Percentiles rank a stretch among this genome's conserved stretches.
Evolutionary conservation across 2,797 vertebrate species (phyloP).

Genomic region (Sebastiscus albofasciatus): DNA sequence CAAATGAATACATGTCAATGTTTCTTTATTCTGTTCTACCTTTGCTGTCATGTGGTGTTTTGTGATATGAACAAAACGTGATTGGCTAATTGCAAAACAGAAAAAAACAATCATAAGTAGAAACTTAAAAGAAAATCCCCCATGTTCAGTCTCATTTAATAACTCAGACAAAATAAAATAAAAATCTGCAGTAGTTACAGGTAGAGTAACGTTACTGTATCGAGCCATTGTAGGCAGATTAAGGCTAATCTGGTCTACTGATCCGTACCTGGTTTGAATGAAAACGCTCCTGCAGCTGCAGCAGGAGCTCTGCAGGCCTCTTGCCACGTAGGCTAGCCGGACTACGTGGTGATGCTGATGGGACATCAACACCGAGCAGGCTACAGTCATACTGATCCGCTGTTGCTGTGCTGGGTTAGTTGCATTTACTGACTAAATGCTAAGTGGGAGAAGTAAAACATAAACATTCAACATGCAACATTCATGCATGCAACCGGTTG

Average conservation of each 20-base stretch:
- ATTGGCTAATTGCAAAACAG: neutral
- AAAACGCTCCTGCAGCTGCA: slow-evolving; percentile 20
- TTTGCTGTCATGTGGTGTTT: neutral
- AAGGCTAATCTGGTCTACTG: neutral
- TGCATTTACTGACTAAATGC: neutral
- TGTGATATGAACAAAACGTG: neutral
- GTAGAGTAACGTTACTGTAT: neutral
- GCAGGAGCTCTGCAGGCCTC: slow-evolving; percentile 37
- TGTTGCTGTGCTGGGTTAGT: slow-evolving; percentile 8
- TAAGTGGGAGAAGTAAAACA: neutral
- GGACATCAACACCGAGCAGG: slow-evolving; percentile 11
- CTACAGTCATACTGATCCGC: neutral
- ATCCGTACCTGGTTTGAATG: slow-evolving; percentile 35
- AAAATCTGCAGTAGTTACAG: neutral
- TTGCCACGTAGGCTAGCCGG: slow-evolving; percentile 69
- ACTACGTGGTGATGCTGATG: neutral
- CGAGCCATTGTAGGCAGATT: neutral
- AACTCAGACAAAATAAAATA: neutral
- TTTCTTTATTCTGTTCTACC: neutral
- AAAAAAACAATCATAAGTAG: neutral
- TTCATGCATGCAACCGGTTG: slow-evolving; percentile 1
- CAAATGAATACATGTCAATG: neutral
- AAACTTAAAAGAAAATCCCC: neutral
- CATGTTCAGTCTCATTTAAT: neutral
- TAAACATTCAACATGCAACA: slow-evolving; percentile 4